Evolutionary conservation across 1,140 invertebrate genomes (phyloP), one percentile per base, ranked within the genome.

Genomic region (silkworm (Bombyx mori)): DNA sequence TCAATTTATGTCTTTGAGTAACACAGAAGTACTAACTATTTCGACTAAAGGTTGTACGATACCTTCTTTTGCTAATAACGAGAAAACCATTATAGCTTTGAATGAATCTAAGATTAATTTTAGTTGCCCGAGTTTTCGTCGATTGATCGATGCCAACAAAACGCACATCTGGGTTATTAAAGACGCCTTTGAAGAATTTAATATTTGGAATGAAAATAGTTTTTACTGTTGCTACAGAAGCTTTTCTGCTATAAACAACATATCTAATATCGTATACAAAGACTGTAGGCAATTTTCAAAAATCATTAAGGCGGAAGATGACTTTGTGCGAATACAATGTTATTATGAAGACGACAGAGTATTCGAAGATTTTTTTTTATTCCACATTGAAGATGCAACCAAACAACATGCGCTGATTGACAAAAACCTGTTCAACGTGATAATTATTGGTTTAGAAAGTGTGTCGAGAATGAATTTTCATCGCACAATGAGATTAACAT

Each of bases 381-480:
- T 67, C 26, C 42, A 44, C 44, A 6, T 35, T 42, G 8, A 56
- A 7, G 42, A 46, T 18, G 3, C 12, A 6, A 43, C 48, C 8
- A 54, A 49, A 3, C 42, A 56, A 44, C 26, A 35, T 35, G 26
- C 26, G 26, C 26, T 5, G 26, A 57, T 48, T 9, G 52, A 18
- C 42, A 51, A 51, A 18, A 49, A 52, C 42, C 22, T 42, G 8
- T 68, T 55, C 44, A 71, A 68, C 48, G 52, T 71, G 42, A 26
- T 71, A 12, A 62, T 68, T 44, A 48, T 71, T 26, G 66, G 66
- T 1, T 46, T 71, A 6, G 68, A 71, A 51, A 58, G 61, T 26
- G 51, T 71, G 50, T 71, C 68, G 6, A 42, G 68, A 56, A 54
- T 65, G 45, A 71, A 71, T 57, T 66, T 71, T 50, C 55, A 63